Evolutionary conservation across 1,140 invertebrate species (phyloP), one percentile per base, ranked within the genome.

Genomic region (Neodiprion lecontei): DNA sequence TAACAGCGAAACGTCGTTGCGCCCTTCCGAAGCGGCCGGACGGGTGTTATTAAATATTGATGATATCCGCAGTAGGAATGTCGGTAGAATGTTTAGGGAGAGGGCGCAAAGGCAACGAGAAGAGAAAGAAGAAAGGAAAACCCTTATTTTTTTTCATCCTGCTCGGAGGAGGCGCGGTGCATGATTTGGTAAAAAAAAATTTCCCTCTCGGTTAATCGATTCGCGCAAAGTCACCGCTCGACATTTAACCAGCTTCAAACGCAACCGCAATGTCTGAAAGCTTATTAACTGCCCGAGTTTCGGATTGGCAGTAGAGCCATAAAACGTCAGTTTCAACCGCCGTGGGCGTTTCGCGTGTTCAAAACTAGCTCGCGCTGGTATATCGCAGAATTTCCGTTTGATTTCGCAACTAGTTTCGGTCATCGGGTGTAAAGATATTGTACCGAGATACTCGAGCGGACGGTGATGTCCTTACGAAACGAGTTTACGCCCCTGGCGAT

Each of bases 201-300:
- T 40, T 3, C 2, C 28, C 28, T 40, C 28, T 40, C 28, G 28
- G 28, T 2, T 40, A 40, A 40, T 40, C 28, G 2, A 40, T 5
- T 40, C 28, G 28, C 28, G 28, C 28, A 40, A 40, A 40, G 28
- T 40, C 28, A 61, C 53, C n/a, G 9, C 5, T 9, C 11, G 0
- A 61, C 53, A 61, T 12, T 61, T 7, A 61, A 12, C 53, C 53
- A 61, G 53, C 53, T 61, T 61, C 53, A 61, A 61, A 61, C 53
- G 53, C n/a, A 61, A 61, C 53, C 53, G n/a, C 53, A 61, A 61
- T 61, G 53, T 40, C 28, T 17, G 9, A 9, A 61, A 17, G 53
- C 53, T 61, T 61, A 61, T 61, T 61, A 17, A 61, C 53, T 61
- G 53, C 53, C 53, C 53, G 53, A 61, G 53, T 61, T 61, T 14